phyloP scores from a whole-genome alignment of 2,797 vertebrate genomes.

The Acrocephalus scirpaceus region DNA sequence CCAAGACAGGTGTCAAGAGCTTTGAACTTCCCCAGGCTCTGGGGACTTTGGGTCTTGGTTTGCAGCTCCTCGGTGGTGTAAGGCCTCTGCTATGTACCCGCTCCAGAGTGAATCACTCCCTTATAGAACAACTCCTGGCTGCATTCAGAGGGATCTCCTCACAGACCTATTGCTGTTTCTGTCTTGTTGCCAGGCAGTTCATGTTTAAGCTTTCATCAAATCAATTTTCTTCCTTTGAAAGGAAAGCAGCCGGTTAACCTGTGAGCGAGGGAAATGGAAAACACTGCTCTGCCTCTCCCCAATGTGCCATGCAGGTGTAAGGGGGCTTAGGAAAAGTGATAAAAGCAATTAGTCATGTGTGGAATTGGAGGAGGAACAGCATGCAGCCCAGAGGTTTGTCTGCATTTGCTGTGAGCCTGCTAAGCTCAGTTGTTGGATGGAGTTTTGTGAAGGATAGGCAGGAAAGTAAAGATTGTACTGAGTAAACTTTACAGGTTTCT shows the following conservation, averaged over 20 bases:
- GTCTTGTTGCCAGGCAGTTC: conserved; percentile 1
- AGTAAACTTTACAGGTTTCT: neutral
- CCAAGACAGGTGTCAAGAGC: neutral
- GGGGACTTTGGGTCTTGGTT: neutral
- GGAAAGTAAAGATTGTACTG: neutral
- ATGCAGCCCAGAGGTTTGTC: neutral
- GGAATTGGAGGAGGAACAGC: neutral
- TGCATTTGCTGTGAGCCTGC: neutral
- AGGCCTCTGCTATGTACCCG: neutral
- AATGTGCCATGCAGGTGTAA: neutral
- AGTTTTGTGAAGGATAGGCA: neutral
- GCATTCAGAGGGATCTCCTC: neutral
- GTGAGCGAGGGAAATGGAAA: neutral
- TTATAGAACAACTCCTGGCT: neutral
- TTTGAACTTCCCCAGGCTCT: neutral
- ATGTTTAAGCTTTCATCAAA: conserved; percentile 30
- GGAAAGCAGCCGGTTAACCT: neutral
- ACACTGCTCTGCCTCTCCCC: neutral
- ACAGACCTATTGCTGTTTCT: neutral
- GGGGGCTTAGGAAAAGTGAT: neutral
- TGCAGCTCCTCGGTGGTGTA: rapidly evolving
- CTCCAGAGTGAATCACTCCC: neutral
- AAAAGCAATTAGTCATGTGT: neutral
- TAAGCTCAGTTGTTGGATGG: neutral
- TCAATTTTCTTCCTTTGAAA: conserved; percentile 26